Evolutionary conservation across 37 sponge, comb jelly and placozoan genomes (phyloP).

Genomic region (Theonella swinhoei): DNA sequence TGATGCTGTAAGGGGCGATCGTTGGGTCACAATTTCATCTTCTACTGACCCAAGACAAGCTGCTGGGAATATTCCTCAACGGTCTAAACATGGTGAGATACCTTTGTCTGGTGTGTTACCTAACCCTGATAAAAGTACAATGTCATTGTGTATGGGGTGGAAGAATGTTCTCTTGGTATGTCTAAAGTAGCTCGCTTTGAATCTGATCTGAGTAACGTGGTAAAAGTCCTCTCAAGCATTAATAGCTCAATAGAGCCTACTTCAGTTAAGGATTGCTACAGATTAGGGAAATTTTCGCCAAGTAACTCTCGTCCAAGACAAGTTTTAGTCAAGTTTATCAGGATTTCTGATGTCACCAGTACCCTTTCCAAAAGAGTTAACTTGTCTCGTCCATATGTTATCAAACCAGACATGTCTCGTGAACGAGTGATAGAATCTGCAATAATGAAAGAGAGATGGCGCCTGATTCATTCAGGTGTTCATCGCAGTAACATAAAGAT

Average conservation of each 20-base stretch:
- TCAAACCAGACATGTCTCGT: neutral
- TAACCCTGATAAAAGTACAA: neutral
- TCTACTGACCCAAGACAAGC: neutral
- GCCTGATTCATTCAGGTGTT: too few species aligned
- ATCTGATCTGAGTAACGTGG: neutral
- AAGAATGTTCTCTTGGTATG: neutral
- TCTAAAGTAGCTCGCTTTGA: neutral
- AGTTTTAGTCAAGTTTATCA: neutral
- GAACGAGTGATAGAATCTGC: too few species aligned
- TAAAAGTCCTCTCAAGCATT: neutral
- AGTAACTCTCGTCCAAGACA: neutral
- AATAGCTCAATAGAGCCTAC: neutral
- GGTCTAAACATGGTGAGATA: neutral
- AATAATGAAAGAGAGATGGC: too few species aligned
- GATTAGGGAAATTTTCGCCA: neutral
- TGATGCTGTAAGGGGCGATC: neutral
- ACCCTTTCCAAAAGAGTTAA: neutral
- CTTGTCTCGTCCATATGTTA: neutral
- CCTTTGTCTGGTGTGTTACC: neutral
- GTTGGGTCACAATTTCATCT: neutral
- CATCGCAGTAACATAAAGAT: too few species aligned
- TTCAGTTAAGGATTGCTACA: neutral
- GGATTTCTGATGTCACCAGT: neutral
- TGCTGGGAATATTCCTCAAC: neutral
- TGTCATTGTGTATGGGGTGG: neutral